Base-by-base conservation (phyloP, 2,888 invertebrate genomes). In the Sinopyrophorus schimmeli region DNA sequence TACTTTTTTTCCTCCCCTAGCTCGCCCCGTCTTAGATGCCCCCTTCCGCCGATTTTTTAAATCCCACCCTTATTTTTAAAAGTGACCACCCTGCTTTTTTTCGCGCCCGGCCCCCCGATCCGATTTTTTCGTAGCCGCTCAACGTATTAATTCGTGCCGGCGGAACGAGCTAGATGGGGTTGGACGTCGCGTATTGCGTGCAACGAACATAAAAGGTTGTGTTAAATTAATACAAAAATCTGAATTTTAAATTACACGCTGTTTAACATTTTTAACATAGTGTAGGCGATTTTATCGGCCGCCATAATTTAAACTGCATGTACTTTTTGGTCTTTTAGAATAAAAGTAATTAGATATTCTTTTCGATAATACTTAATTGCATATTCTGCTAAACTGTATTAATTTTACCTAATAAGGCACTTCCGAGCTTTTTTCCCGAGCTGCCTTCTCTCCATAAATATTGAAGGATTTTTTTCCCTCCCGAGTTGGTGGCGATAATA, bases 61-160 rank as follows among this genome's bases (percentile, higher is more conserved):
- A 62, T 62, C 68, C 68, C 65, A 59, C 67, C 68, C 64, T 55
- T 49, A 58, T 57, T 60, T 62, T 54, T 56, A 55, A 58, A 59
- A 59, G 60, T 64, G 64, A 62, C 63, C 67, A 58, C 62, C 65
- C 69, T 59, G 60, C 20, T 47, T 35, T 51, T 40, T 53, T 47
- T 31, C 27, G 17, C 40, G 27, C 39, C 39, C 42, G 32, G 34
- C 42, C 42, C 42, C 34, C 27, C n/a, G n/a, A n/a, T n/a, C n/a
- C n/a, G n/a, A n/a, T n/a, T n/a, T n/a, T n/a, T n/a, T n/a, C n/a
- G n/a, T n/a, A n/a, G n/a, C n/a, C n/a, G n/a, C 24, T 31, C 10
- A 41, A 23, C 9, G 16, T 31, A 41, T 24, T 41, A 18, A 41
- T 12, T 23, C 24, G 41, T 41, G 17, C 24, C n/a, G n/a, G n/a